Percentiles rank a stretch among this genome's conserved stretches.
Evolutionary conservation across 2,113 vertebrate genomes (phyloP).

Genomic region (Halcyon senegalensis): DNA sequence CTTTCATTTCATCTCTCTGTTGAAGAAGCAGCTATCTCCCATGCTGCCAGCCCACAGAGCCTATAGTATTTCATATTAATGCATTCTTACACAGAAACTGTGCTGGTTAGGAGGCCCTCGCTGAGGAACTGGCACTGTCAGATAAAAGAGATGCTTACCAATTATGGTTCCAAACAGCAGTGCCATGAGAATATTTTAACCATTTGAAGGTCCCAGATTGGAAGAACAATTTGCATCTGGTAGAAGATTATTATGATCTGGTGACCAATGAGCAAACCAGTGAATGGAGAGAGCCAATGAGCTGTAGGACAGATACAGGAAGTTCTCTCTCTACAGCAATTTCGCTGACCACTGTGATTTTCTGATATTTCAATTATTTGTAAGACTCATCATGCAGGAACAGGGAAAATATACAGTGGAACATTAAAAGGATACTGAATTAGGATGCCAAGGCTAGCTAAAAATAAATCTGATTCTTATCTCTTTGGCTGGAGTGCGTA

Average conservation of each 20-base stretch:
- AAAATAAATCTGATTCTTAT: conserved; percentile 16
- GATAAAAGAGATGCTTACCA: conserved; percentile 29
- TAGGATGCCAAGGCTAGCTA: not conserved
- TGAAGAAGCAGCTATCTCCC: not conserved
- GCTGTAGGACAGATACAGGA: not conserved
- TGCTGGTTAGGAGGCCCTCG: not conserved
- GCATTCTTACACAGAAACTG: not conserved
- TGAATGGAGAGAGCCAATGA: not conserved
- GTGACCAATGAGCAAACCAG: not conserved
- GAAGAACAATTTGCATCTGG: not conserved
- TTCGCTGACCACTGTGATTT: not conserved
- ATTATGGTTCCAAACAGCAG: not conserved
- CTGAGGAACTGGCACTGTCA: not conserved
- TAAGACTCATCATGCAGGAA: not conserved
- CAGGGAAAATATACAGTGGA: not conserved
- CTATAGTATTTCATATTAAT: conserved; percentile 29
- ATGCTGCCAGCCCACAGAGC: not conserved
- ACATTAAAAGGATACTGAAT: not conserved
- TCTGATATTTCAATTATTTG: not conserved
- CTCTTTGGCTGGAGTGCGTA: not conserved
- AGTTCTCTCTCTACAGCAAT: not conserved
- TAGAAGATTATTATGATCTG: not conserved
- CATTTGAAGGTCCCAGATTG: not conserved
- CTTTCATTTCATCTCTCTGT: conserved; percentile 5
- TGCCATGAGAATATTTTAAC: conserved; percentile 16